These are phyloP conservation scores for Mastacembelus armatus DNA, from an alignment of 2,797 vertebrate genomes.

Conservation along the genomic window DNA sequence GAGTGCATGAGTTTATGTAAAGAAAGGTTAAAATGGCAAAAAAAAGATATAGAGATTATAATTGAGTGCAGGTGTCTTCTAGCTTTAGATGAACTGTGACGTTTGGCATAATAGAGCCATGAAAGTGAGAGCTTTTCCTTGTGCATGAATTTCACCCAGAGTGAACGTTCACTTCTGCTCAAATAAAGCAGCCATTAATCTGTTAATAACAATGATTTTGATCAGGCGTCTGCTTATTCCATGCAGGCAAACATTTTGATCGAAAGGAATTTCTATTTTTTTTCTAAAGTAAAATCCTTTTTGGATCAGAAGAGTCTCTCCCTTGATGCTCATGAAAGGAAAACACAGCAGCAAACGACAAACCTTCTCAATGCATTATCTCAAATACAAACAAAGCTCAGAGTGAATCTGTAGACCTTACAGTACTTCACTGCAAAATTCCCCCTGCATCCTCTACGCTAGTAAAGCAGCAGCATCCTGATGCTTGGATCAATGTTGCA, in stretches of 20 bases:
- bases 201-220: background rate
- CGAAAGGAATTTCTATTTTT: background rate
- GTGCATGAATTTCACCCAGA: background rate
- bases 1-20: conserved; percentile 23
- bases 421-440: conserved; percentile 22
- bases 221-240: background rate
- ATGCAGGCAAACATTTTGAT: background rate
- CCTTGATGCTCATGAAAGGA: conserved; percentile 31
- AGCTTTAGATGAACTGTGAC: background rate
- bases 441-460: conserved; percentile 25
- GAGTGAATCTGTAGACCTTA: conserved; percentile 47
- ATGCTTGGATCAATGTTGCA: conserved; percentile 68
- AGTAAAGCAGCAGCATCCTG: conserved; percentile 51
- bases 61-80: background rate
- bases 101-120: background rate
- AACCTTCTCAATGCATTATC: conserved; percentile 51
- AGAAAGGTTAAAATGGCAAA: conserved; percentile 19
- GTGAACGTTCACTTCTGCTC: too few relatives aligned
- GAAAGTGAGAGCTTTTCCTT: background rate
- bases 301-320: conserved; percentile 26
- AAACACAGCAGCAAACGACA: conserved; percentile 33
- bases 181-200: background rate
- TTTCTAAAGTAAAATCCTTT: conserved; percentile 12
- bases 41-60: background rate
- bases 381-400: conserved; percentile 65